phyloP scores from a whole-genome alignment of 2,797 vertebrate genomes.

The Hydrolagus colliei region DNA sequence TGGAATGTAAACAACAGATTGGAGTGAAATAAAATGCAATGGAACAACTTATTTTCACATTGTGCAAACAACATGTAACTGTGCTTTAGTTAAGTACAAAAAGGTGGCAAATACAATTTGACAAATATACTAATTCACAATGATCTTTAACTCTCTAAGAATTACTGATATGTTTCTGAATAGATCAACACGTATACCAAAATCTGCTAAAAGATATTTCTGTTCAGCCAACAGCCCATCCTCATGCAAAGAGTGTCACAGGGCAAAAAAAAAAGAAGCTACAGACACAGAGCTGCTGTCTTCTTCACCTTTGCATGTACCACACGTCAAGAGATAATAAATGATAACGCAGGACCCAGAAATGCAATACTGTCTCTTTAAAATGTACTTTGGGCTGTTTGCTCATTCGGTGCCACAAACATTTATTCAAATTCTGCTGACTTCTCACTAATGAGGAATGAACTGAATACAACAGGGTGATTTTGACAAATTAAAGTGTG shows the following conservation, averaged over 20 bases:
- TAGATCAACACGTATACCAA: not conserved
- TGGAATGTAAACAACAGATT: not conserved
- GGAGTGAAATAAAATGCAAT: not conserved
- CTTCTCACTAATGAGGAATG: constrained; percentile 75
- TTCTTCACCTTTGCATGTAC: not conserved
- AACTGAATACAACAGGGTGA: constrained; percentile 78
- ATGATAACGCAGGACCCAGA: not conserved
- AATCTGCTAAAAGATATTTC: not conserved
- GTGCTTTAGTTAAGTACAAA: not conserved
- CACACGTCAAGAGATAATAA: not conserved
- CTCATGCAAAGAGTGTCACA: no score
- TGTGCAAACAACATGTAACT: not conserved
- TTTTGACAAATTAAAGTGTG: constrained; percentile 83
- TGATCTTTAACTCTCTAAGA: not conserved
- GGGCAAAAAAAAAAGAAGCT: not conserved
- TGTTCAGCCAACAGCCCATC: no score
- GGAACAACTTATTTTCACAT: not conserved
- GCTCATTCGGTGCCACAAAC: constrained; percentile 70
- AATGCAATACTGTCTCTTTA: constrained; percentile 42
- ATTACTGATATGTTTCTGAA: not conserved
- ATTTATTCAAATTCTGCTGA: constrained; percentile 75
- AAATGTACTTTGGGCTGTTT: constrained; percentile 68
- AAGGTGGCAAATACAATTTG: not conserved
- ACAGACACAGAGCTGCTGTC: not conserved
- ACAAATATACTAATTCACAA: not conserved